Conservation (phyloP, 2,113 vertebrate genomes). For the Calidris pygmaea region DNA sequence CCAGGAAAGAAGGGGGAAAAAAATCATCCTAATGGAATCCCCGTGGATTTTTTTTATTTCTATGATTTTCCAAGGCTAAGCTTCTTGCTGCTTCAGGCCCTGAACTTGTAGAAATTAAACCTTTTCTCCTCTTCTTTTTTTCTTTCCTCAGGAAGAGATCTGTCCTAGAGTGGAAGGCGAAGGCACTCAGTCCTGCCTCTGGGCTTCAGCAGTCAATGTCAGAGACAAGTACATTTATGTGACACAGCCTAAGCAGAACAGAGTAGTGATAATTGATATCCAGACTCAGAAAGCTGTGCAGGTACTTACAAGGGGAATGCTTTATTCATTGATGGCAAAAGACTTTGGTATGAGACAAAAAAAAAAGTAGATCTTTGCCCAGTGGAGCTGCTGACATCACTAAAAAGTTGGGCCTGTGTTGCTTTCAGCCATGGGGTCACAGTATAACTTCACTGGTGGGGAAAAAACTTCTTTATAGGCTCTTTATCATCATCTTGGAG, state of each 20-base stretch:
- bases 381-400: background rate
- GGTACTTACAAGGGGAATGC: constrained; percentile 72
- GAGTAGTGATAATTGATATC: constrained; percentile 88
- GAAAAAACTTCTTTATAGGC: background rate
- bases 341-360: background rate
- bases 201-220: constrained; percentile 91
- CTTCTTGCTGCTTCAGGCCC: background rate
- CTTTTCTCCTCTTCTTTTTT: background rate
- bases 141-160: constrained; percentile 86
- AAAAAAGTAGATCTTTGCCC: background rate
- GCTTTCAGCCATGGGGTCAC: background rate
- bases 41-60: background rate
- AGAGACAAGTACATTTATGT: constrained; percentile 91
- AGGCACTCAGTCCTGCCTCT: constrained; percentile 81
- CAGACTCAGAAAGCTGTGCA: constrained; percentile 91
- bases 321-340: background rate
- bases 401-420: background rate
- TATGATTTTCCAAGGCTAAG: background rate
- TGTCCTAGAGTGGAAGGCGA: constrained; percentile 83
- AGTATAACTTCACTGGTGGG: background rate
- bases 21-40: background rate
- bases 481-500: background rate
- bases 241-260: constrained; percentile 85
- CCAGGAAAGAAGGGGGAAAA: background rate
- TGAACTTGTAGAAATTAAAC: constrained; percentile 36